phyloP scores from a whole-genome alignment of 2,888 invertebrate genomes.

The Athripsodes cinereus region DNA sequence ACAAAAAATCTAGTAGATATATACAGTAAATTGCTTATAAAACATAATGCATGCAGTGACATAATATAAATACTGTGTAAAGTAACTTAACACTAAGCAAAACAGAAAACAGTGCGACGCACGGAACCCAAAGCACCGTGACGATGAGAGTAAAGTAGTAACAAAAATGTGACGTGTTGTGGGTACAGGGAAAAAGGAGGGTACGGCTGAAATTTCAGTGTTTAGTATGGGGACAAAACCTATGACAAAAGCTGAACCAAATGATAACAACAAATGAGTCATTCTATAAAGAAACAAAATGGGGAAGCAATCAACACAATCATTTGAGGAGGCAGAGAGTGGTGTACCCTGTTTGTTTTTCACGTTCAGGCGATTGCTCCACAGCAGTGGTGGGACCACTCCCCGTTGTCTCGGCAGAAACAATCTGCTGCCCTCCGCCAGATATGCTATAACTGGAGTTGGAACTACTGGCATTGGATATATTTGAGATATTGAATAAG shows the following conservation, averaged over 20 bases:
- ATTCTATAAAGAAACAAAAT: slow-evolving; percentile 36
- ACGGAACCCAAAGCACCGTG: no score
- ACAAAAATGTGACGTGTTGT: no score
- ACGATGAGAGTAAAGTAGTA: no score
- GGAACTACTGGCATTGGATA: slow-evolving; percentile 40
- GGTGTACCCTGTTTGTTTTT: slow-evolving; percentile 19
- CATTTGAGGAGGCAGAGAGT: neutral
- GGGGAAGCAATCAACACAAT: slow-evolving; percentile 5
- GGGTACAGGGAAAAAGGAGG: no score
- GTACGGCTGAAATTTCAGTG: neutral
- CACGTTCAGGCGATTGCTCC: slow-evolving; percentile 13
- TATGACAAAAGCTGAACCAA: slow-evolving; percentile 35
- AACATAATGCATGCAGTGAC: no score
- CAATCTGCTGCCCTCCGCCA: slow-evolving; percentile 15
- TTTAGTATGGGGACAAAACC: slow-evolving; percentile 34
- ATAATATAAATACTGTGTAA: no score
- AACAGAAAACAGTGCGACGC: no score
- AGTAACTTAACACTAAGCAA: no score
- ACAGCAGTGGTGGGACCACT: neutral
- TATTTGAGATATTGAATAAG: slow-evolving; percentile 52
- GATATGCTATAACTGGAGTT: slow-evolving; percentile 26
- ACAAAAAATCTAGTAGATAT: no score
- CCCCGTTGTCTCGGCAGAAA: slow-evolving; percentile 7
- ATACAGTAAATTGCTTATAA: no score
- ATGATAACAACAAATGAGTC: slow-evolving; percentile 26